These are phyloP conservation scores for Spisula subtruncata DNA, from an alignment of 2,888 invertebrate genomes.

Conservation along the genomic window DNA sequence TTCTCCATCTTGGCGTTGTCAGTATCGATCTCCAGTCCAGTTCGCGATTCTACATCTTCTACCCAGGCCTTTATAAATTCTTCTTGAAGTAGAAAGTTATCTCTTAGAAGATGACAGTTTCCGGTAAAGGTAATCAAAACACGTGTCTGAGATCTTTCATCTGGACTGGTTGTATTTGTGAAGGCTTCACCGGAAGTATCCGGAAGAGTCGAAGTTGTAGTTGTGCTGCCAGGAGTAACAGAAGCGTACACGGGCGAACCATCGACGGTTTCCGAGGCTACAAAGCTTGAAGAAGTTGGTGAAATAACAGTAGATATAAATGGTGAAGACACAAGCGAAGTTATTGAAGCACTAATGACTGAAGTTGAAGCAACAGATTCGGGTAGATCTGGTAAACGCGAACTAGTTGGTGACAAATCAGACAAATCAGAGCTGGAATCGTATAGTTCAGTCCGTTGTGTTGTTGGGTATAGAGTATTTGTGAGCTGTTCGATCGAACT, in stretches of 20 bases:
- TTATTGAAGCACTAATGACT: background rate
- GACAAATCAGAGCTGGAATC: background rate
- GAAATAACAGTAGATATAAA: background rate
- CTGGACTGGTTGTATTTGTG: background rate
- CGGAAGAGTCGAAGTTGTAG: background rate
- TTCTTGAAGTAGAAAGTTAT: constrained; percentile 47
- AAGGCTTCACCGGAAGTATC: background rate
- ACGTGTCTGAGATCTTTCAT: background rate
- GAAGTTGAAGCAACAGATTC: background rate
- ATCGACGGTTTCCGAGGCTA: background rate
- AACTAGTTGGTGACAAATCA: background rate
- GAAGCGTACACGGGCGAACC: background rate
- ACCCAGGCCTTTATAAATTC: constrained; percentile 71
- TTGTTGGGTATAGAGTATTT: background rate
- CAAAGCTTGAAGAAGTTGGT: background rate
- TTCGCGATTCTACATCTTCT: constrained; percentile 52
- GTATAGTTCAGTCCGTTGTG: background rate
- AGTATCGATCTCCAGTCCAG: constrained; percentile 54
- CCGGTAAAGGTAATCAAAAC: constrained; percentile 60
- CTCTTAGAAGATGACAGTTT: constrained; percentile 55
- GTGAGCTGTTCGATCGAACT: background rate
- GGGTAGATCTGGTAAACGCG: background rate
- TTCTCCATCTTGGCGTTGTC: constrained; percentile 61
- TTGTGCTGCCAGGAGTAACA: background rate
- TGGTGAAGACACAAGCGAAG: background rate